These are phyloP conservation scores for Aplodontia rufa DNA, from an alignment of 2,113 vertebrate genomes.

Conservation along the genomic window DNA sequence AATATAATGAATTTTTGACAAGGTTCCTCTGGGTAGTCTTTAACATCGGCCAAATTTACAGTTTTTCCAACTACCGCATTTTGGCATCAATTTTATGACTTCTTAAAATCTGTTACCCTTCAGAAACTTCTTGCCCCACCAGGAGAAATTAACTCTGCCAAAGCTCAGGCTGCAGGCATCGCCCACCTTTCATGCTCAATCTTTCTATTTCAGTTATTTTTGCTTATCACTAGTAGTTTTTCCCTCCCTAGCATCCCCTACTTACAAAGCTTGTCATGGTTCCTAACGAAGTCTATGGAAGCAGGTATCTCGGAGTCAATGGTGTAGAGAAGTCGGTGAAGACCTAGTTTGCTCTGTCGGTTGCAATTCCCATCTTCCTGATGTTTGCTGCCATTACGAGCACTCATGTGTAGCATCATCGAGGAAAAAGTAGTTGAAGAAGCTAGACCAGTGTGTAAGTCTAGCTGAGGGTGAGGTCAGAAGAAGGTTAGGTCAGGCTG, in stretches of 20 bases:
- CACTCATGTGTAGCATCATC: accelerated
- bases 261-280: background rate
- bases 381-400: too few species aligned
- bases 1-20: slow-evolving; percentile 29
- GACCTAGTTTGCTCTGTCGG: background rate
- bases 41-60: background rate
- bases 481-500: background rate
- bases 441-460: background rate
- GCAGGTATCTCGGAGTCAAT: background rate
- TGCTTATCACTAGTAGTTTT: background rate
- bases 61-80: background rate
- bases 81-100: slow-evolving; percentile 6
- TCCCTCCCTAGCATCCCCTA: background rate
- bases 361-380: background rate
- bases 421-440: background rate
- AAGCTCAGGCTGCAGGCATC: background rate
- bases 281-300: accelerated
- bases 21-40: background rate
- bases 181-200: background rate
- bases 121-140: background rate
- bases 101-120: slow-evolving; percentile 22
- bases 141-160: background rate
- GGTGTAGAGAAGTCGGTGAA: background rate
- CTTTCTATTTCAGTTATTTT: background rate
- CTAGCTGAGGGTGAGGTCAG: background rate